Evolutionary conservation across 2,888 invertebrate species (phyloP).

Genomic region (Taphrorychus bicolor): DNA sequence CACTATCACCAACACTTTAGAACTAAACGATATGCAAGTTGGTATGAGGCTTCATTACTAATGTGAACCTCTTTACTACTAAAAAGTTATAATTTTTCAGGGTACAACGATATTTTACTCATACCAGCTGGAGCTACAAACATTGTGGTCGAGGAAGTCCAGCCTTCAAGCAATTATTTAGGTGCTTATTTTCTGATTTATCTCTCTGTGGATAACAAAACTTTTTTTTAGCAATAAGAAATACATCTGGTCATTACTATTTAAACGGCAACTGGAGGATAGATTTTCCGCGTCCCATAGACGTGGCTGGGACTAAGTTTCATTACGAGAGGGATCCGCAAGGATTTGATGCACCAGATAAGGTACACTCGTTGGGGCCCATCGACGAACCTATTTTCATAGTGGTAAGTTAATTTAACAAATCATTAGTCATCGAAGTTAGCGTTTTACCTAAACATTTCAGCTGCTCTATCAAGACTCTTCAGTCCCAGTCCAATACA

Average conservation of each 20-base stretch:
- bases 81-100: too few species aligned
- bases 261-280: slow-evolving; percentile 95
- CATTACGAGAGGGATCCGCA: slow-evolving; percentile 85
- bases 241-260: slow-evolving; percentile 82
- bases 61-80: not conserved
- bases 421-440: not conserved
- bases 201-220: not conserved
- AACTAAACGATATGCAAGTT: slow-evolving; percentile 74
- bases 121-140: slow-evolving; percentile 95
- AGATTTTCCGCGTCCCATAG: slow-evolving; percentile 82
- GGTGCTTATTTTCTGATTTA: slow-evolving; percentile 63
- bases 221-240: slow-evolving; percentile 73
- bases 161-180: slow-evolving; percentile 88
- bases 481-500: slow-evolving; percentile 86
- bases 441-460: slow-evolving; percentile 1
- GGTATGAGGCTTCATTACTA: slow-evolving; percentile 62
- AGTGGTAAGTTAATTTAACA: slow-evolving; percentile 67
- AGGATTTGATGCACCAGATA: slow-evolving; percentile 85
- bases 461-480: slow-evolving; percentile 56
- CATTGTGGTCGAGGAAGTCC: slow-evolving; percentile 79
- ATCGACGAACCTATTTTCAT: slow-evolving; percentile 89
- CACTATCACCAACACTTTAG: slow-evolving; percentile 75
- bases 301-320: slow-evolving; percentile 86
- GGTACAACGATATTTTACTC: slow-evolving; percentile 90
- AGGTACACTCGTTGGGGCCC: slow-evolving; percentile 83